Percentiles rank a stretch among this genome's conserved stretches.
These are phyloP conservation scores for Drosophila ustulata DNA, from an alignment of 2,888 invertebrate genomes.

Conservation along the genomic window DNA sequence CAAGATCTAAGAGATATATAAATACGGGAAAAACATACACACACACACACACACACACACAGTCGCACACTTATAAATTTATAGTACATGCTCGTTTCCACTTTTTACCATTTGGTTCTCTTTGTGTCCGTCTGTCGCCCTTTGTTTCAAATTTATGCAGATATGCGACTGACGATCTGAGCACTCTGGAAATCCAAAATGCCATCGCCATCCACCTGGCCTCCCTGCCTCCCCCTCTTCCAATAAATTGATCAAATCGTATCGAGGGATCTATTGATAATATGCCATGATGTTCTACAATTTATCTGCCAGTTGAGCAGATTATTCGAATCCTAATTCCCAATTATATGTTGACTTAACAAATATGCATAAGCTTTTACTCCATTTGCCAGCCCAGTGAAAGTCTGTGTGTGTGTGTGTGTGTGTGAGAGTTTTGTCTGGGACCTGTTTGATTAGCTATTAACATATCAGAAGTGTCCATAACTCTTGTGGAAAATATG, in stretches of 20 bases:
- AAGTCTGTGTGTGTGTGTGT: background rate
- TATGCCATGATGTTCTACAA: background rate
- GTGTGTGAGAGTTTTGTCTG: background rate
- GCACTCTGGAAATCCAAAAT: slow-evolving; percentile 46
- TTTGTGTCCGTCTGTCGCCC: slow-evolving; percentile 31
- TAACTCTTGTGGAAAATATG: slow-evolving; percentile 1
- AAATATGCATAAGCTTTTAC: background rate
- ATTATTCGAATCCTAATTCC: background rate
- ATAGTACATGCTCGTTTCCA: slow-evolving; percentile 56
- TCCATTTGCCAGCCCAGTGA: background rate
- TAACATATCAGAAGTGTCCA: slow-evolving; percentile 8
- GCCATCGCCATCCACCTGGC: slow-evolving; percentile 40
- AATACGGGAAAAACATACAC: slow-evolving; percentile 67
- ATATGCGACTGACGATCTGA: slow-evolving; percentile 57
- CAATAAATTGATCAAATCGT: slow-evolving; percentile 23
- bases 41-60: slow-evolving; percentile 33
- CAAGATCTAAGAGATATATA: slow-evolving; percentile 79
- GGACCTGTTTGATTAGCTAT: slow-evolving; percentile 1
- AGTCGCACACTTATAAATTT: slow-evolving; percentile 35
- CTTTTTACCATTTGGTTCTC: slow-evolving; percentile 55
- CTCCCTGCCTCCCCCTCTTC: slow-evolving; percentile 25
- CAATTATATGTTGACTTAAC: background rate
- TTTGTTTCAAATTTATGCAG: slow-evolving; percentile 70
- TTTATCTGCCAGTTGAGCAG: background rate
- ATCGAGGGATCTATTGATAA: background rate